A percentile compares a stretch with the other conserved stretches of the same genome.
phyloP scores from a whole-genome alignment of 92 coral and sea anemone genomes.

The Palythoa grandiflora region DNA sequence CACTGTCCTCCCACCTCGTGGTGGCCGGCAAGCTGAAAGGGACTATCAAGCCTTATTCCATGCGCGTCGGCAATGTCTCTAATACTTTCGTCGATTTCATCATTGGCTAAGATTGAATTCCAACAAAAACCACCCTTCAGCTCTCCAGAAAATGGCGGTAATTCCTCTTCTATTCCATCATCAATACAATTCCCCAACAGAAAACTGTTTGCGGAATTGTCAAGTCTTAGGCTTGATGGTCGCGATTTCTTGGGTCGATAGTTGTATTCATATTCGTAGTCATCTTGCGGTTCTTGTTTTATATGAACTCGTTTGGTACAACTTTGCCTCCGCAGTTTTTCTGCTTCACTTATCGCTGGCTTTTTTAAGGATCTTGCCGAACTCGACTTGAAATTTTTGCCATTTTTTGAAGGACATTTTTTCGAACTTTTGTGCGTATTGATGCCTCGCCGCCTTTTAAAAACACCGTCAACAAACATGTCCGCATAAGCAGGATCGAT shows the following conservation, averaged over 20 bases:
- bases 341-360: slow-evolving; percentile 56
- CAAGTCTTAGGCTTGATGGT: slow-evolving; percentile 69
- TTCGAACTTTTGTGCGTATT: slow-evolving; percentile 91
- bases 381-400: slow-evolving; percentile 55
- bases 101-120: slow-evolving; percentile 85
- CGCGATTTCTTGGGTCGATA: slow-evolving; percentile 69
- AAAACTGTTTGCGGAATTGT: slow-evolving; percentile 58
- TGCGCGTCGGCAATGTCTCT: slow-evolving; percentile 95
- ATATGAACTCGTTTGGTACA: slow-evolving; percentile 58
- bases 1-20: slow-evolving; percentile 33
- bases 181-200: slow-evolving; percentile 55
- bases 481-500: slow-evolving; percentile 98
- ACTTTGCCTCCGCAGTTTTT: slow-evolving; percentile 35
- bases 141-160: slow-evolving; percentile 95
- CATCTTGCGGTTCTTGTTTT: slow-evolving; percentile 56
- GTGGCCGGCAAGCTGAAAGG: slow-evolving; percentile 64
- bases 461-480: slow-evolving; percentile 99
- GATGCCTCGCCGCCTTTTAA: slow-evolving; percentile 91
- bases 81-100: slow-evolving; percentile 87
- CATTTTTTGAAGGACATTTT: slow-evolving; percentile 64
- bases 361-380: slow-evolving; percentile 68
- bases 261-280: slow-evolving; percentile 41
- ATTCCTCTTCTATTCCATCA: slow-evolving; percentile 85
- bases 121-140: slow-evolving; percentile 95
- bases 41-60: slow-evolving; percentile 85